Percentiles rank a stretch among this genome's conserved stretches.
These are phyloP conservation scores for Zhuqinia jingwanae DNA, from an alignment of 2,888 invertebrate genomes.

Conservation along the genomic window DNA sequence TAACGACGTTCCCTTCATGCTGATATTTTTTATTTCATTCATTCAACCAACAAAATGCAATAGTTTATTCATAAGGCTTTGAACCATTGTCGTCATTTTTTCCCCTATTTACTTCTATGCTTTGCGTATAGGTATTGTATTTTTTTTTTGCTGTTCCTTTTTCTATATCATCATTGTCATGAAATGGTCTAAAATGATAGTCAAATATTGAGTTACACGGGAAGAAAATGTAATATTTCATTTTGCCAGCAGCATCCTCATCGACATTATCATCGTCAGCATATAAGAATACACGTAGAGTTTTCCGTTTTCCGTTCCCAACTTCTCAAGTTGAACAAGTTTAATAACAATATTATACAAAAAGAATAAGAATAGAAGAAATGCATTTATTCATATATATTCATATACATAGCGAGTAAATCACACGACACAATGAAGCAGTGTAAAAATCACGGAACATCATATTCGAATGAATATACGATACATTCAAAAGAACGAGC, in stretches of 20 bases:
- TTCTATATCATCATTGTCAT: constrained; percentile 47
- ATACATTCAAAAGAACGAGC: constrained; percentile 8
- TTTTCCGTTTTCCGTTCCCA: neutral
- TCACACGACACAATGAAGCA: constrained; percentile 8
- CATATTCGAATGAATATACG: neutral
- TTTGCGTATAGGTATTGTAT: no score
- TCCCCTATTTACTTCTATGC: neutral
- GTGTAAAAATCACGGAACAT: constrained; percentile 21
- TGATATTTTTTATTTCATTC: constrained; percentile 30
- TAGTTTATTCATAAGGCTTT: neutral
- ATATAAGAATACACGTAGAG: no score
- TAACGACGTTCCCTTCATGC: constrained; percentile 52
- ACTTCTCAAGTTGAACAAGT: constrained; percentile 13
- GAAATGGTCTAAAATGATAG: constrained; percentile 65
- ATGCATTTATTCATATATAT: constrained; percentile 20
- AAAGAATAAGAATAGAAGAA: no score
- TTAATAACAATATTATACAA: neutral
- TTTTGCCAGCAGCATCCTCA: constrained; percentile 16
- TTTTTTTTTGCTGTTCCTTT: neutral
- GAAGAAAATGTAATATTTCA: constrained; percentile 55
- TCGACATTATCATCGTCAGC: constrained; percentile 10
- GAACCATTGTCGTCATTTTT: constrained; percentile 10
- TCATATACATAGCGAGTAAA: neutral
- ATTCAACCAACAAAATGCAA: constrained; percentile 1
- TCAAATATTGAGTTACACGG: constrained; percentile 63